phyloP scores from a whole-genome alignment of 2,113 vertebrate genomes.

The Stigmatopora nigra region DNA sequence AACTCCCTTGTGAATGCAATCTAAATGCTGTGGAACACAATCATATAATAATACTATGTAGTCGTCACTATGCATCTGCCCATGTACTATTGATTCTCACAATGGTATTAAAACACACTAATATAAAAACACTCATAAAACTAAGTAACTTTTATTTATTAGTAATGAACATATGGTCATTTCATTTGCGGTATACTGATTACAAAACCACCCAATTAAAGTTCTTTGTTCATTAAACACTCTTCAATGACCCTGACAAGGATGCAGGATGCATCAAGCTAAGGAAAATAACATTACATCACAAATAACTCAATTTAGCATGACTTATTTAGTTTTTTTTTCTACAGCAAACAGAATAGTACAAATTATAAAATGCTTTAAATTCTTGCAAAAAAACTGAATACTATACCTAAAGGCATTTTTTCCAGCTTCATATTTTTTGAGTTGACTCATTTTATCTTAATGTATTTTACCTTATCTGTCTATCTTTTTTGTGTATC shows the following conservation, averaged over 20 bases:
- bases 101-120: not conserved
- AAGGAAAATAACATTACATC: not conserved
- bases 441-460: constrained; percentile 27
- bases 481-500: constrained; percentile 31
- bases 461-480: constrained; percentile 13
- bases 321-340: too few species aligned
- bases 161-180: not conserved
- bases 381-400: too few species aligned
- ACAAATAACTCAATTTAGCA: too few species aligned
- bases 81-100: not conserved
- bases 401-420: too few species aligned
- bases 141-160: not conserved
- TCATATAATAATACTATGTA: not conserved
- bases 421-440: constrained; percentile 32
- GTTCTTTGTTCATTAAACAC: not conserved
- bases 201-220: not conserved
- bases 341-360: too few species aligned
- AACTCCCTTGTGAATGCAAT: not conserved
- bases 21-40: not conserved
- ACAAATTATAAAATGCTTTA: too few species aligned
- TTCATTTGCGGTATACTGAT: not conserved
- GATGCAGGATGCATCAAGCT: not conserved
- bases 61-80: too few species aligned
- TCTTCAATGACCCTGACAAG: not conserved
- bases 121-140: not conserved